Evolutionary conservation across 2,113 vertebrate genomes (phyloP), one percentile per base, ranked within the genome.

Genomic region (Pomatorhinus ruficollis): DNA sequence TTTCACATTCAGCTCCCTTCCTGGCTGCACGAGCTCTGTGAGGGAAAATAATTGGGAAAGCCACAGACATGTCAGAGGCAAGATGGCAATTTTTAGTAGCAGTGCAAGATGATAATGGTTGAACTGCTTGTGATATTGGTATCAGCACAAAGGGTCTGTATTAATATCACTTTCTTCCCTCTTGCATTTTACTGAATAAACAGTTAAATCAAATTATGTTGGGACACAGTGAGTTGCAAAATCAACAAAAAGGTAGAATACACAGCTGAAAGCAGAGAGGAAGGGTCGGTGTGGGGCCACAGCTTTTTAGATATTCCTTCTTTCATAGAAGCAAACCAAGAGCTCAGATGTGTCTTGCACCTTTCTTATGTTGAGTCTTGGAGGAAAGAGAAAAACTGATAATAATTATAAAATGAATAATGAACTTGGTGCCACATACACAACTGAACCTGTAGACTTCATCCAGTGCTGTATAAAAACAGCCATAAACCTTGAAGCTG

Each of bases 261-360:
- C 2, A 2, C 10, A 25, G 8, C 44, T 31, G 15, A 69, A 81
- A 76, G 31, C 24, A 49, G 42, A 61, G n/a, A 35, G 14, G 9
- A 89, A 44, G 15, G 2, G 7, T 35, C 0, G 0, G 11, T n/a
- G 15, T 27, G 9, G 3, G 9, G 70, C 7, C 18, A 88, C 17
- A 21, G 8, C 22, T 54, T 83, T 63, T 83, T 9, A 70, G 31
- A 52, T 52, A 24, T 60, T 47, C 5, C 27, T 85, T 65, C 7
- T 69, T 88, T 74, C 7, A 4, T 15, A 4, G 3, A 23, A 90
- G 30, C 33, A 88, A 52, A 24, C 15, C 19, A 7, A 31, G 37
- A 85, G 1, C 40, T 77, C 45, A 56, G 49, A 42, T 6, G 11
- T 63, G 25, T 22, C 35, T 69, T 81, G 20, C 12, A 60, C 5